These are phyloP conservation scores for Campylomormyrus numenius DNA, from an alignment of 2,113 vertebrate species.

Conservation along the genomic window DNA sequence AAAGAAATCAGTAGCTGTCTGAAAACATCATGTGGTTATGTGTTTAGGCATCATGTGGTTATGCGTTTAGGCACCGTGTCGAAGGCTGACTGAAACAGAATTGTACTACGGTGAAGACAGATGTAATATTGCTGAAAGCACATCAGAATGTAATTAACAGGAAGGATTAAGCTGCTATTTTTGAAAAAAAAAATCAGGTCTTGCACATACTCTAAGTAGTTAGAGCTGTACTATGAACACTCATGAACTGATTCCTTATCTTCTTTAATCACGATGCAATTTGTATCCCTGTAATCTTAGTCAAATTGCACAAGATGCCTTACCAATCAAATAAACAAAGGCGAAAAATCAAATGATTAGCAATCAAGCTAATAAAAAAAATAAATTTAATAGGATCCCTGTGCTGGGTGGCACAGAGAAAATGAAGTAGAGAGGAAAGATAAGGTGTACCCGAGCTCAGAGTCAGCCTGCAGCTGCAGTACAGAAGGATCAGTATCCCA, in stretches of 20 bases:
- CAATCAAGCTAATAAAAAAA: neutral
- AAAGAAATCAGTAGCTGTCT: neutral
- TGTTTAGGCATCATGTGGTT: neutral
- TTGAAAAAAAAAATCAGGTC: neutral
- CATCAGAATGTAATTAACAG: neutral
- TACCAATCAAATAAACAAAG: neutral
- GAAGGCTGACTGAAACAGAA: neutral
- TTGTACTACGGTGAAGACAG: neutral
- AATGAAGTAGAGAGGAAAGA: constrained; percentile 3
- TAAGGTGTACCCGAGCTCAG: constrained; percentile 78
- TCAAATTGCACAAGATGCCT: neutral
- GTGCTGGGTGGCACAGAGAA: neutral
- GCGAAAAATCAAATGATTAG: neutral
- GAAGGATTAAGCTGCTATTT: neutral
- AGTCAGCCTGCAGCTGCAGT: constrained; percentile 81
- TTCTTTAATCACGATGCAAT: neutral
- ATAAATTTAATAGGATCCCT: neutral
- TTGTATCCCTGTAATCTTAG: neutral
- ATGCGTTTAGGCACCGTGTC: neutral
- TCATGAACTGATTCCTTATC: neutral
- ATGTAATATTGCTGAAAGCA: neutral
- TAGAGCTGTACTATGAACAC: neutral
- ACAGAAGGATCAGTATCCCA: constrained; percentile 89
- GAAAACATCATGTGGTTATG: neutral
- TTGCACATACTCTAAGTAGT: neutral